Base-by-base conservation (phyloP, 2,797 vertebrate species). In the Bovichtus diacanthus region DNA sequence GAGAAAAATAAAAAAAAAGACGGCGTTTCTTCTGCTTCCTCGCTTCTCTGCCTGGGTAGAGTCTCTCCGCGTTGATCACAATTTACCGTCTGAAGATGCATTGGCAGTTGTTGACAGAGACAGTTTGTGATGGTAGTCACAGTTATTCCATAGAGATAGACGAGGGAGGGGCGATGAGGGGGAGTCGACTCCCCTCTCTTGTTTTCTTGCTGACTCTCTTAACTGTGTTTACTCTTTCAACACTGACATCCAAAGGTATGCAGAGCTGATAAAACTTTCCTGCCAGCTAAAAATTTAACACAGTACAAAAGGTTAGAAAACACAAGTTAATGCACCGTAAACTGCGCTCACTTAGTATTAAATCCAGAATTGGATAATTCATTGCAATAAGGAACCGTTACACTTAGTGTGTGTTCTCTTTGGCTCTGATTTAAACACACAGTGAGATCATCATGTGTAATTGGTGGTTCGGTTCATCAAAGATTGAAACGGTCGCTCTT, bases 31-130 rank as follows among this genome's bases (percentile, higher is more conserved):
- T 87, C 75, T 88, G 80, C 88, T 82, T 87, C 83, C 87, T 87
- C 63, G 81, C 82, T 79, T 89, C 75, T 91, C 87, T 87, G 86
- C 87, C 81, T 76, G 84, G 85, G 87, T 88, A 86, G 81, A 89
- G 76, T 89, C 77, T 81, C 87, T 89, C 59, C 73, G 62, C 74
- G 85, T 90, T 91, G 92, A 92, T 93, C 85, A 91, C 72, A 81
- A 78, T 89, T 92, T 83, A 87, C 77, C 73, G 90, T 93, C 83
- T 92, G 90, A 93, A 93, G 92, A 93, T 92, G 87, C 85, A 93
- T 87, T 92, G 93, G 90, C 93, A 91, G 86, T 91, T 94, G 92
- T 93, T 93, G 93, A 94, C 93, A 93, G 89, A 93, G 88, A 88
- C 86, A 62, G 88, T 90, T 93, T 93, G 87, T 87, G 83, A 91